Base-by-base conservation (phyloP, 2,113 vertebrate genomes). In the Colistium nudipinnis region DNA sequence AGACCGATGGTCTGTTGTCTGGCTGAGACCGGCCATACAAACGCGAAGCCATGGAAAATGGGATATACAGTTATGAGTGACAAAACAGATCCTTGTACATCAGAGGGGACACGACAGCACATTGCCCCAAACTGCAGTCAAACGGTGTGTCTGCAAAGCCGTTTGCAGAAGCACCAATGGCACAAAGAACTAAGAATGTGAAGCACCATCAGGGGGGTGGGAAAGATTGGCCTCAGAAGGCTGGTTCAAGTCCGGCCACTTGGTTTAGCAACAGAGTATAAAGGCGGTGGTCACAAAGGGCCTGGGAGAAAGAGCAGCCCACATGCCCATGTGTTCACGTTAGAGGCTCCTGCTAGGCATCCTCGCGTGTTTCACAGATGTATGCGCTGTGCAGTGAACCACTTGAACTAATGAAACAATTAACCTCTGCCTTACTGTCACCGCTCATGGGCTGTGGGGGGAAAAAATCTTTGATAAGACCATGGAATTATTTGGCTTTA, bases 1-100 rank as follows among this genome's bases (percentile, higher is more conserved):
- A 41, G 54, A 19, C 45, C 0, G 45, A 70, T 62, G 45, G 55
- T 44, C 55, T 16, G 27, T 6, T 71, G 69, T 57, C 47, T 60
- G 76, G 56, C 53, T 65, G 53, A 55, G 52, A 56, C 17, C 19
- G 28, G 56, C 62, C 71, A 12, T 62, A 33, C 51, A 76, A 83
- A 81, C 72, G 78, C 62, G 63, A 80, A 79, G 75, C 80, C 80
- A 78, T 80, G 73, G 80, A 67, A 81, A 76, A 81, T 55, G 39
- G 51, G 60, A 76, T 62, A 43, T 59, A 48, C 56, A 67, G 72
- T 54, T 31, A 39, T 16, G 30, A 64, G 60, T 14, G 25, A 57
- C 53, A 61, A 74, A 74, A 70, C 73, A 79, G 81, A 81, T 65
- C 59, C 61, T 74, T 45, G 30, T 41, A 62, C 30, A 59, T 19